These are phyloP conservation scores for Polyergus mexicanus DNA, from an alignment of 1,140 invertebrate genomes.

Conservation along the genomic window DNA sequence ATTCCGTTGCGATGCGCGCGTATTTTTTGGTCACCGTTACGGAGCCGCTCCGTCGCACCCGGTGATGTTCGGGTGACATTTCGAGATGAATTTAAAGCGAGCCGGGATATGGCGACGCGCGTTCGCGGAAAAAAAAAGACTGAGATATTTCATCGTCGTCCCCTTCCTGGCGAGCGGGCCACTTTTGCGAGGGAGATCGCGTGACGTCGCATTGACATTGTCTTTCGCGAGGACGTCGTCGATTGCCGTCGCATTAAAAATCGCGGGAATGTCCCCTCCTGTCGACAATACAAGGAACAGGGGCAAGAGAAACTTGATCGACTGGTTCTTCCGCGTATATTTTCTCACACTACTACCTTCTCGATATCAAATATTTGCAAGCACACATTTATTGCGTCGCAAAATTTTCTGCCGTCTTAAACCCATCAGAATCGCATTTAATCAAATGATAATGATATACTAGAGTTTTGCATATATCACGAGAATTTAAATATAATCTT, in stretches of 20 bases:
- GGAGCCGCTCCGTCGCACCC: background rate
- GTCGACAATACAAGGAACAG: background rate
- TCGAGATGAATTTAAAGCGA: slow-evolving; percentile 63
- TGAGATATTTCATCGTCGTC: slow-evolving; percentile 52
- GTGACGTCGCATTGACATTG: slow-evolving; percentile 39
- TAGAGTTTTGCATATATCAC: background rate
- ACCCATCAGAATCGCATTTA: background rate
- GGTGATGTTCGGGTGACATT: slow-evolving; percentile 36
- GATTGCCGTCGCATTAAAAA: slow-evolving; percentile 46
- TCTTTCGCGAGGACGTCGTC: slow-evolving; percentile 9
- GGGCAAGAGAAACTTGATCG: slow-evolving; percentile 71
- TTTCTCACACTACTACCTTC: slow-evolving; percentile 27
- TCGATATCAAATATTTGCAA: slow-evolving; percentile 3
- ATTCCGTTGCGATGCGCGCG: background rate
- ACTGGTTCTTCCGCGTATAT: slow-evolving; percentile 69
- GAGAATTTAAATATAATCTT: slow-evolving; percentile 44
- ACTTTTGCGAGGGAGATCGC: slow-evolving; percentile 44
- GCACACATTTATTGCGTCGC: background rate
- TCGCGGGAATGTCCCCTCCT: slow-evolving; percentile 57
- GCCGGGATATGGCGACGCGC: background rate
- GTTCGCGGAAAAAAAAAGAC: background rate
- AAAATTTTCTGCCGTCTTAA: background rate
- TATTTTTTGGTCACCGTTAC: slow-evolving; percentile 25
- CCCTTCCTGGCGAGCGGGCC: slow-evolving; percentile 24
- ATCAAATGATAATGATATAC: background rate